phyloP scores from a whole-genome alignment of 30 jellyfish, hydroid and myxozoan species.

The Haliclystus octoradiatus region DNA sequence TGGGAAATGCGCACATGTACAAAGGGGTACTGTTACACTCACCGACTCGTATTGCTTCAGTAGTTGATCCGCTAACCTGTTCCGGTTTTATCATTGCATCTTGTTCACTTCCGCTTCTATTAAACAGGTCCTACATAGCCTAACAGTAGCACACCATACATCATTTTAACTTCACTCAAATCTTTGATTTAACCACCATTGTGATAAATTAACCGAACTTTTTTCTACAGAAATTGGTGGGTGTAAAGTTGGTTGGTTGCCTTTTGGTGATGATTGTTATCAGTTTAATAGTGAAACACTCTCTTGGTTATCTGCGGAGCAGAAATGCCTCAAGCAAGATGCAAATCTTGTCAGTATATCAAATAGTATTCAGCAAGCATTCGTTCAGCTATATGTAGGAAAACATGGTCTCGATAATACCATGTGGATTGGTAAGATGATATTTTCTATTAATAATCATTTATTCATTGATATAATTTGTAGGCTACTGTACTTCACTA shows the following conservation, averaged over 20 bases:
- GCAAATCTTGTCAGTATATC: conserved; percentile 43
- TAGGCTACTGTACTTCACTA: no score
- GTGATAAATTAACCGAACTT: not conserved
- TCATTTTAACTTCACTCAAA: no score
- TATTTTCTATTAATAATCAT: not conserved
- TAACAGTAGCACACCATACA: no score
- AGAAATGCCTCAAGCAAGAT: conserved; percentile 31
- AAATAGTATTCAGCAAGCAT: conserved; percentile 70
- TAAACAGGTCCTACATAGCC: no score
- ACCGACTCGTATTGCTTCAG: no score
- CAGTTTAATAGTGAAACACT: conserved; percentile 32
- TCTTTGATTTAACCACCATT: no score
- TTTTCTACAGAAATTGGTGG: conserved; percentile 54
- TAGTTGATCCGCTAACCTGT: no score
- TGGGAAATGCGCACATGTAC: no score
- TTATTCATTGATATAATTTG: no score
- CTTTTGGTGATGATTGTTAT: conserved; percentile 74
- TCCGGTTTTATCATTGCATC: no score
- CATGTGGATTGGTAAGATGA: conserved; percentile 70
- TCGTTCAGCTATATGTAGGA: conserved; percentile 17
- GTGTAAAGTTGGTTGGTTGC: conserved; percentile 66
- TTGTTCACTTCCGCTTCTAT: no score
- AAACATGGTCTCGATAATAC: conserved; percentile 10
- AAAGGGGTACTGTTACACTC: no score
- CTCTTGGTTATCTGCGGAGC: conserved; percentile 31